These are phyloP conservation scores for Zapornia atra DNA, from an alignment of 2,113 vertebrate genomes.

Conservation along the genomic window DNA sequence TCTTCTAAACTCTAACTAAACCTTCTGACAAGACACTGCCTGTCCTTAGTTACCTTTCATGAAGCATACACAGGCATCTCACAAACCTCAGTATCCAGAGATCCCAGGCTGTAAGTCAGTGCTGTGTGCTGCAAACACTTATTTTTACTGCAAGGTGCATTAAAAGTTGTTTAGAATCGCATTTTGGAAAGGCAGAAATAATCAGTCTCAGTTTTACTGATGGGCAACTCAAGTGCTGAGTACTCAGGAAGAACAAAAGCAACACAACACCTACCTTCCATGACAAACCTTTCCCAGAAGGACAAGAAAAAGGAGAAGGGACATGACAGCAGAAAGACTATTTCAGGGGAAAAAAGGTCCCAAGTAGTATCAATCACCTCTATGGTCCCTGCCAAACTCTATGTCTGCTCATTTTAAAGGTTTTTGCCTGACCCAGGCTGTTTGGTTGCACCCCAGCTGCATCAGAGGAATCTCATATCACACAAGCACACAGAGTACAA, in stretches of 20 bases:
- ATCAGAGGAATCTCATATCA: neutral
- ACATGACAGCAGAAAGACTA: neutral
- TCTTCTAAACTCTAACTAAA: neutral
- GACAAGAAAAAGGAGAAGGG: too few relatives aligned
- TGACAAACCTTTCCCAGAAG: neutral
- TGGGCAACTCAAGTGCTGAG: neutral
- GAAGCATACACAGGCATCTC: neutral
- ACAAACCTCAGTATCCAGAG: neutral
- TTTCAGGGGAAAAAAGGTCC: neutral
- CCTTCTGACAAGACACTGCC: neutral
- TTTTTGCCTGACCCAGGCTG: neutral
- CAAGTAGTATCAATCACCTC: neutral
- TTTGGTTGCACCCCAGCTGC: too few relatives aligned
- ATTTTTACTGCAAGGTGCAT: too few relatives aligned
- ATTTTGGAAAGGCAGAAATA: neutral
- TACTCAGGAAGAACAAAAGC: neutral
- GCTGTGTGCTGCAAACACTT: neutral
- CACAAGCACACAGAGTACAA: fast-evolving
- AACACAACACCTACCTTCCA: too few relatives aligned
- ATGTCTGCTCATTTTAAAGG: fast-evolving
- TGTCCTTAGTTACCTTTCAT: neutral
- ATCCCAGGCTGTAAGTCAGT: neutral
- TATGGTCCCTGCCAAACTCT: neutral
- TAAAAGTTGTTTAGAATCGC: neutral
- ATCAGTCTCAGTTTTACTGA: fast-evolving